A percentile compares a stretch with the other conserved stretches of the same genome.
Conservation (phyloP, 2,888 invertebrate species). For the Epirrita christyi region DNA sequence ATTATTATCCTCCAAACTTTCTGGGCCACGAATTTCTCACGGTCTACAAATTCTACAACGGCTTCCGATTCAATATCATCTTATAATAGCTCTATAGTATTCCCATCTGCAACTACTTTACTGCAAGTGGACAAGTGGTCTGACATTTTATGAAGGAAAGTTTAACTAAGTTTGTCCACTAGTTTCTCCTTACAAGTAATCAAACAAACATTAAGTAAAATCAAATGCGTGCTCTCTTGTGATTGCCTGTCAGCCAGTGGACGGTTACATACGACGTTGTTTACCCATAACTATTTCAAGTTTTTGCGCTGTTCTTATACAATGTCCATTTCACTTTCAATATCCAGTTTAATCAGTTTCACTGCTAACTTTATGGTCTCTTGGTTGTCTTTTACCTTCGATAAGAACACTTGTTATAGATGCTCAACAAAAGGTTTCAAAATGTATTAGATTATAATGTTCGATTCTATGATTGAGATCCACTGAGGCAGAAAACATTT, state of each 20-base stretch:
- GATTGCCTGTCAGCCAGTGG: conserved; percentile 27
- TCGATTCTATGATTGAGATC: conserved; percentile 7
- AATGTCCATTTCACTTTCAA: conserved; percentile 50
- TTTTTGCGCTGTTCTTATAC: conserved; percentile 43
- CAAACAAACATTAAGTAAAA: conserved; percentile 48
- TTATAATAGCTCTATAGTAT: conserved; percentile 4
- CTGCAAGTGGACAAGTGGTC: conserved; percentile 43
- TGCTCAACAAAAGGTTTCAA: neutral
- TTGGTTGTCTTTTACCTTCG: conserved; percentile 18
- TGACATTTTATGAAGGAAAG: conserved; percentile 13
- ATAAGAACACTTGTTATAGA: neutral
- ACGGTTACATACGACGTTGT: conserved; percentile 40
- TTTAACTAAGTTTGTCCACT: conserved; percentile 22
- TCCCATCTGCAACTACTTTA: conserved; percentile 1
- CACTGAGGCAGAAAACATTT: conserved; percentile 32
- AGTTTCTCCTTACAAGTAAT: conserved; percentile 38
- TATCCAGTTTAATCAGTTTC: conserved; percentile 50
- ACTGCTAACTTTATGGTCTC: conserved; percentile 29
- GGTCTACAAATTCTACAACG: conserved; percentile 49
- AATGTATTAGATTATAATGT: neutral
- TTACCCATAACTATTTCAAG: conserved; percentile 45
- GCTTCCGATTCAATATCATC: conserved; percentile 48
- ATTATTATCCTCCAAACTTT: conserved; percentile 38
- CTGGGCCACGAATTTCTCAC: conserved; percentile 55
- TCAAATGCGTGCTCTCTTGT: conserved; percentile 37